Evolutionary conservation across 2,113 vertebrate species (phyloP).

Genomic region (Tragelaphus buxtoni): DNA sequence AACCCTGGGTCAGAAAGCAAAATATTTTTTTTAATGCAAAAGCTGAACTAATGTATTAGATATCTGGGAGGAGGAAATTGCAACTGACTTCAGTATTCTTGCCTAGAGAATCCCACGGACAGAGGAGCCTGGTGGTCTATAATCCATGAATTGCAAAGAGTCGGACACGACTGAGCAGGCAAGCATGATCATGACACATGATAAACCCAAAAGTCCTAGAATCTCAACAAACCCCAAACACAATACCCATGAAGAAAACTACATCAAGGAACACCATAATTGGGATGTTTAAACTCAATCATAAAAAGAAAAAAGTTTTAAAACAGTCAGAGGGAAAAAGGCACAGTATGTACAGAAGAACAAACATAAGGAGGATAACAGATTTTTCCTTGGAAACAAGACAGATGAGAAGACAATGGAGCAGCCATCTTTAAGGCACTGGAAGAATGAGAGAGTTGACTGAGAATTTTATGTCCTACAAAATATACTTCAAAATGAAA

Average conservation of each 20-base stretch:
- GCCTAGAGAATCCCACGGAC: neutral
- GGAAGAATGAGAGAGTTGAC: neutral
- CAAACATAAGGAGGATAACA: neutral
- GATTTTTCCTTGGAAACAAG: neutral
- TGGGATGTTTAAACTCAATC: neutral
- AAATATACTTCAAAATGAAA: neutral
- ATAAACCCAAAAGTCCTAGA: neutral
- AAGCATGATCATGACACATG: rapidly evolving
- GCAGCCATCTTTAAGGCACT: neutral
- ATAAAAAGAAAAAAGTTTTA: neutral
- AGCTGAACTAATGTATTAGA: neutral
- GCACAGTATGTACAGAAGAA: neutral
- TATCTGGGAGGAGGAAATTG: neutral
- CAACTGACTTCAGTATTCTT: neutral
- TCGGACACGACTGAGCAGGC: neutral
- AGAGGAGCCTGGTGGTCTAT: neutral
- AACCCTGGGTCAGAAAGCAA: neutral
- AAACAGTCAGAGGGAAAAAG: neutral
- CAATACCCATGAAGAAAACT: neutral
- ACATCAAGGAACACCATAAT: neutral
- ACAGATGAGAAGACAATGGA: neutral
- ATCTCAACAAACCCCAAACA: neutral
- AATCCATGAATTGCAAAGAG: neutral
- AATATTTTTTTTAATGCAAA: neutral
- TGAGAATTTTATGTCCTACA: neutral